These are phyloP conservation scores for Pelagia noctiluca DNA, from an alignment of 30 jellyfish, hydroid and myxozoan species.

Conservation along the genomic window DNA sequence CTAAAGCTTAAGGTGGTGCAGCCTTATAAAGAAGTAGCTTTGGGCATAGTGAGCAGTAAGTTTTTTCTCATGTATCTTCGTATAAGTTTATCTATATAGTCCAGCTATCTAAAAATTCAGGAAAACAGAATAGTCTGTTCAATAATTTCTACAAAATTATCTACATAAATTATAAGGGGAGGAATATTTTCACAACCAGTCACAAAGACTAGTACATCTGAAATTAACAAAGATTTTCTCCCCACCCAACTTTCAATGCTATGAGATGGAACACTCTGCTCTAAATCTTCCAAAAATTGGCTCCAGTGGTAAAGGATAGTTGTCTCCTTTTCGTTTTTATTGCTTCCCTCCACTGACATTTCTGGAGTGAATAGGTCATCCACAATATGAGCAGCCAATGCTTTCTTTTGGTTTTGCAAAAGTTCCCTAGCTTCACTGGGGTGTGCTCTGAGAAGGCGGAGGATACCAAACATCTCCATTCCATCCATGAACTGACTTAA, in stretches of 20 bases:
- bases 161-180: background rate
- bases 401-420: background rate
- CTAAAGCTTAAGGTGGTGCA: too few relatives aligned
- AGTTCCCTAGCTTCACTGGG: background rate
- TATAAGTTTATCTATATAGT: too few relatives aligned
- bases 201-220: background rate
- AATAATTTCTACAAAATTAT: background rate
- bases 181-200: background rate
- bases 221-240: background rate
- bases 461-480: slow-evolving; percentile 7
- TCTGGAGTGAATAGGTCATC: background rate
- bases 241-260: background rate
- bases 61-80: too few relatives aligned
- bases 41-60: too few relatives aligned
- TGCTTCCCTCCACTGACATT: background rate
- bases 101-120: too few relatives aligned
- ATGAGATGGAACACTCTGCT: background rate
- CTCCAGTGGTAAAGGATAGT: slow-evolving; percentile 26
- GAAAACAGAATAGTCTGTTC: too few relatives aligned
- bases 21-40: too few relatives aligned
- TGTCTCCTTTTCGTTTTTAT: slow-evolving; percentile 1
- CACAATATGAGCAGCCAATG: slow-evolving; percentile 4
- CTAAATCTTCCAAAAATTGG: slow-evolving; percentile 30
- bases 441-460: slow-evolving; percentile 1
- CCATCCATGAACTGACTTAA: slow-evolving; percentile 30